A percentile compares a stretch with the other conserved stretches of the same genome.
These are phyloP conservation scores for Agrotis exclamationis DNA, from an alignment of 2,888 invertebrate species.

Conservation along the genomic window DNA sequence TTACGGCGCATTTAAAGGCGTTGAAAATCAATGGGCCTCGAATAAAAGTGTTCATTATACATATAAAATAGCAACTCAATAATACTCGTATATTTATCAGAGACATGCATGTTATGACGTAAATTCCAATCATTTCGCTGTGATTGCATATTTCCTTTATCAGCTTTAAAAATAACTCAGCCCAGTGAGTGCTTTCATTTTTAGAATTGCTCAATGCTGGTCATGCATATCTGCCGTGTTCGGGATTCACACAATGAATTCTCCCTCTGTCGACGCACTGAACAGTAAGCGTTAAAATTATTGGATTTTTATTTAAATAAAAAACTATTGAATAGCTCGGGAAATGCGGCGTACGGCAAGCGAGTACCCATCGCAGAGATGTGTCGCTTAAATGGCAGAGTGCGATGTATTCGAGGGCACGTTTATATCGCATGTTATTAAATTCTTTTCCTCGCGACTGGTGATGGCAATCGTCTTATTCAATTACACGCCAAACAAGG, in stretches of 20 bases:
- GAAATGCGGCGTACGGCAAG: constrained; percentile 56
- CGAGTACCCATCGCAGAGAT: constrained; percentile 53
- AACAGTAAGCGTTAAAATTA: constrained; percentile 79
- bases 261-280: constrained; percentile 74
- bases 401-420: constrained; percentile 73
- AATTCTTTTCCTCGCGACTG: constrained; percentile 85
- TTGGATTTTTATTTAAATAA: constrained; percentile 84
- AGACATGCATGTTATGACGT: constrained; percentile 51
- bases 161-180: constrained; percentile 59
- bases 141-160: constrained; percentile 59
- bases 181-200: constrained; percentile 57
- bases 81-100: constrained; percentile 60
- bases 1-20: constrained; percentile 78
- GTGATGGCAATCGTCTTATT: constrained; percentile 88
- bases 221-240: constrained; percentile 54
- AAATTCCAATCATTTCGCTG: constrained; percentile 53
- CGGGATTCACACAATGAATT: constrained; percentile 72
- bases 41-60: constrained; percentile 74
- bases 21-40: constrained; percentile 74
- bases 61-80: constrained; percentile 70
- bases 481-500: constrained; percentile 87
- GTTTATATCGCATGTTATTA: constrained; percentile 86
- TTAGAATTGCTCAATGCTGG: constrained; percentile 61
- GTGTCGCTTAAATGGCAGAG: constrained; percentile 70
- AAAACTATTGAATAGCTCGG: constrained; percentile 74